phyloP scores from a whole-genome alignment of 1,140 invertebrate genomes.

The Pachyrhynchus sulphureomaculatus region DNA sequence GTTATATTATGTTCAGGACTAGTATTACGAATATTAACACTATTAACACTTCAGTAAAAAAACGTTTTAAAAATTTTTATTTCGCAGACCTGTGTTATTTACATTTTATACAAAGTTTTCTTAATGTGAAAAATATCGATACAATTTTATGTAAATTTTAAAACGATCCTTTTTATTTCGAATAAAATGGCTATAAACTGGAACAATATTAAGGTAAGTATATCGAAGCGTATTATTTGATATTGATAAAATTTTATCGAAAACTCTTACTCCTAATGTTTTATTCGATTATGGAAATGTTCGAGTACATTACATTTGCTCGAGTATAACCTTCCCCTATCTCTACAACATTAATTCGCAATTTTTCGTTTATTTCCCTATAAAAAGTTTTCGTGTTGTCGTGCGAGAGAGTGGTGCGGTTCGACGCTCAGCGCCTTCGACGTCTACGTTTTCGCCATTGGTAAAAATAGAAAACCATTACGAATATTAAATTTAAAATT shows the following conservation, averaged over 20 bases:
- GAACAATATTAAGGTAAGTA: no score
- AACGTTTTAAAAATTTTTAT: no score
- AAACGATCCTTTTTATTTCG: no score
- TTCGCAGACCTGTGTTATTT: no score
- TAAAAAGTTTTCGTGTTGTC: constrained; percentile 18
- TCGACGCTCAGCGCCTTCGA: not conserved
- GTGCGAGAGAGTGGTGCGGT: not conserved
- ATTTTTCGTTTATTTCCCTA: constrained; percentile 22
- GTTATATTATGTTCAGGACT: no score
- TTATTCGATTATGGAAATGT: constrained; percentile 18
- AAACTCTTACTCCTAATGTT: constrained; percentile 9
- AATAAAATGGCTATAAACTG: no score
- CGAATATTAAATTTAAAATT: constrained; percentile 27
- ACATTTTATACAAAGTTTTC: no score
- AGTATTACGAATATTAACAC: no score
- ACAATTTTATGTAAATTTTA: no score
- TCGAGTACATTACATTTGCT: constrained; percentile 4
- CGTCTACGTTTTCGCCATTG: not conserved
- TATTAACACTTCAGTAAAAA: no score
- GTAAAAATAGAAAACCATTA: constrained; percentile 24
- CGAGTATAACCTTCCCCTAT: not conserved
- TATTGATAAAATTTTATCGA: constrained; percentile 6
- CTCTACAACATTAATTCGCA: constrained; percentile 12
- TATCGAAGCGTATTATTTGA: no score
- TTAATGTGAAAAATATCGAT: no score